Evolutionary conservation across 2,888 invertebrate genomes (phyloP).

Genomic region (Monoplex corrugatus): DNA sequence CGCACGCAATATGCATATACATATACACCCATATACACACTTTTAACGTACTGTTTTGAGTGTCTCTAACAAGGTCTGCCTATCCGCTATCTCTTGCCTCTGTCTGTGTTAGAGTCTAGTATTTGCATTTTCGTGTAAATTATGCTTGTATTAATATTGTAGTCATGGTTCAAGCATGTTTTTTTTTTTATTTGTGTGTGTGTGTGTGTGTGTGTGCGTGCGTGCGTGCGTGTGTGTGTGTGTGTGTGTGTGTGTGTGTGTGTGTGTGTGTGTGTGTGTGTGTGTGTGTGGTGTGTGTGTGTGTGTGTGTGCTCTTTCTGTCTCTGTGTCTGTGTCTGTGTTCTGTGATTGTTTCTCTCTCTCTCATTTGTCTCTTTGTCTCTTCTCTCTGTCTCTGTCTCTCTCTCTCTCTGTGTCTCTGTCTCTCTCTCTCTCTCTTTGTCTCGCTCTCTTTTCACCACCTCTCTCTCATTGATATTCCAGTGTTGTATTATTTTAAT

Average conservation of each 20-base stretch:
- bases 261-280: neutral
- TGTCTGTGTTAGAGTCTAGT: too few species aligned
- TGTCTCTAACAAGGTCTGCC: neutral
- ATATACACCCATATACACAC: too few species aligned
- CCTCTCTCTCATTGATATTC: too few species aligned
- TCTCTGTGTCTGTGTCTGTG: constrained; percentile 47
- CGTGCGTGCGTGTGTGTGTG: too few species aligned
- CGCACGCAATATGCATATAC: too few species aligned
- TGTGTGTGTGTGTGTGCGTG: constrained; percentile 3
- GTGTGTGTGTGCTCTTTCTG: neutral
- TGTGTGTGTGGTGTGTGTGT: neutral
- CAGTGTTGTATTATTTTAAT: too few species aligned
- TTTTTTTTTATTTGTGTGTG: neutral
- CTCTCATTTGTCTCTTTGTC: constrained; percentile 30
- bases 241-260: neutral
- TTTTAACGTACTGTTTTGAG: too few species aligned
- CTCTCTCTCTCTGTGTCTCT: neutral
- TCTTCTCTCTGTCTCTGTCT: constrained; percentile 40
- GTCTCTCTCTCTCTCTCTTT: neutral
- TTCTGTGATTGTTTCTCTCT: constrained; percentile 41
- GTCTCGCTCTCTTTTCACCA: too few species aligned
- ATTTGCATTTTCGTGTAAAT: too few species aligned
- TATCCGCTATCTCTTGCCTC: neutral
- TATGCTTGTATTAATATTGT: too few species aligned
- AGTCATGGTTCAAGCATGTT: too few species aligned